These are phyloP conservation scores for Caranx ignobilis DNA, from an alignment of 2,113 vertebrate species.

Conservation along the genomic window DNA sequence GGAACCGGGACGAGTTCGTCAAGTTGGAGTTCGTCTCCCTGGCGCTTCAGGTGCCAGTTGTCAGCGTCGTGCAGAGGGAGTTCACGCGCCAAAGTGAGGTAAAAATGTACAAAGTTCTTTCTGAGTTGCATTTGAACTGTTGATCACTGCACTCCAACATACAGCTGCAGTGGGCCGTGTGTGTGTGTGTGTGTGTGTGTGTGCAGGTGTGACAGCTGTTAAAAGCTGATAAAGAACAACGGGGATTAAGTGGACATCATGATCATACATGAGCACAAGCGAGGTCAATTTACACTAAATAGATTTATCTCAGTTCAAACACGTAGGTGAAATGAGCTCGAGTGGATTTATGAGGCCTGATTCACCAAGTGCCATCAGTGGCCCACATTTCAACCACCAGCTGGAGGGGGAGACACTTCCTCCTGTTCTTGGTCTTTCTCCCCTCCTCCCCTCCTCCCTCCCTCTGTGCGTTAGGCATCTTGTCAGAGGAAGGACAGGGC, in stretches of 20 bases:
- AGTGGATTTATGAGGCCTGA: not conserved
- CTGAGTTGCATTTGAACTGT: conserved; percentile 9
- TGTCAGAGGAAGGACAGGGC: not conserved
- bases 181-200: conserved; percentile 10
- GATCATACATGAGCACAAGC: not conserved
- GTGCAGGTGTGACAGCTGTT: not conserved
- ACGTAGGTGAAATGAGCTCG: not conserved
- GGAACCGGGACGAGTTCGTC: conserved; percentile 91
- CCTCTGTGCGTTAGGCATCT: not conserved
- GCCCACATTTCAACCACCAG: not conserved
- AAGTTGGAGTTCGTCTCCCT: conserved; percentile 94
- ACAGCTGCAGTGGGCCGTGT: conserved; percentile 9
- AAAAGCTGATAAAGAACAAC: not conserved
- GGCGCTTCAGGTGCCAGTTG: conserved; percentile 90
- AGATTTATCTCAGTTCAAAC: not conserved
- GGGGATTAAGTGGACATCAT: not conserved
- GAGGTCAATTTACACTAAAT: not conserved
- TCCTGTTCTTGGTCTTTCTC: not conserved
- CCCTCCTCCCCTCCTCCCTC: not conserved
- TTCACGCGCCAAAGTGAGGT: conserved; percentile 92
- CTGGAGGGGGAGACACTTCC: not conserved
- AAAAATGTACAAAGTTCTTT: conserved; percentile 71
- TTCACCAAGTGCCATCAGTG: not conserved
- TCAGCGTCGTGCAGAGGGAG: conserved; percentile 92
- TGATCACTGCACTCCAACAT: conserved; percentile 38